Percentiles rank a stretch among this genome's conserved stretches.
Conservation (phyloP, 2,113 vertebrate genomes). For the Silurus meridionalis region DNA sequence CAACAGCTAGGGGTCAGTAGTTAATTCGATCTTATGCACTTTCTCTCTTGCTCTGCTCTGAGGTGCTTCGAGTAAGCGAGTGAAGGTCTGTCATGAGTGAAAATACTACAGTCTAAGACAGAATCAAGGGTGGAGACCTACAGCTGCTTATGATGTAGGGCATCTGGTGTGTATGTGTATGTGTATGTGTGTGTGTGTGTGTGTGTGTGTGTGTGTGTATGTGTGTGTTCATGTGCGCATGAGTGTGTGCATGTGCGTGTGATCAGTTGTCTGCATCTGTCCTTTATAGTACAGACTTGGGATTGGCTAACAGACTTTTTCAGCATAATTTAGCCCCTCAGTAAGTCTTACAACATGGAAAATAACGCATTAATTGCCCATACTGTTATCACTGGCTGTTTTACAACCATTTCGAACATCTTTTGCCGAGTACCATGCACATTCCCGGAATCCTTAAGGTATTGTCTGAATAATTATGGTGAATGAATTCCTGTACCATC, state of each 20-base stretch:
- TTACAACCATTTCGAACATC: constrained; percentile 11
- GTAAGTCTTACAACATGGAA: constrained; percentile 42
- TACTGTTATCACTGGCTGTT: constrained; percentile 45
- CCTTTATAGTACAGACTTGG: constrained; percentile 1
- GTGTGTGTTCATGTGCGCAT: not conserved
- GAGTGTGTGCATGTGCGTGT: not conserved
- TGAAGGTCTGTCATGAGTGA: constrained; percentile 12
- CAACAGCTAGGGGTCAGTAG: constrained; percentile 47
- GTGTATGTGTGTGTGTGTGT: constrained; percentile 4
- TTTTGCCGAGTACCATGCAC: constrained; percentile 10
- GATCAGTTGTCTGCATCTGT: constrained; percentile 7
- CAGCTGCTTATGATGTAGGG: constrained; percentile 41
- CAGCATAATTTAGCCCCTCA: constrained; percentile 36
- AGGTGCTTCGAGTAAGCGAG: constrained; percentile 19
- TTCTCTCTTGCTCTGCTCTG: not conserved
- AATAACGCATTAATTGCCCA: constrained; percentile 41
- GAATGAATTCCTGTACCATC: constrained; percentile 18
- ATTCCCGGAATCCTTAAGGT: constrained; percentile 7
- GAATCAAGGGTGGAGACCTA: constrained; percentile 29
- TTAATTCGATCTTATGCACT: constrained; percentile 19
- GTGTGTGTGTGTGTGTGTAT: constrained; percentile 23
- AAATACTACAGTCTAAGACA: constrained; percentile 16
- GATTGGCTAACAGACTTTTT: constrained; percentile 23
- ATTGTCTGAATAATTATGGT: constrained; percentile 16
- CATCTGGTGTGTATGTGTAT: constrained; percentile 30